Conservation (phyloP, 2,113 vertebrate species). For the Nothoprocta perdicaria region DNA sequence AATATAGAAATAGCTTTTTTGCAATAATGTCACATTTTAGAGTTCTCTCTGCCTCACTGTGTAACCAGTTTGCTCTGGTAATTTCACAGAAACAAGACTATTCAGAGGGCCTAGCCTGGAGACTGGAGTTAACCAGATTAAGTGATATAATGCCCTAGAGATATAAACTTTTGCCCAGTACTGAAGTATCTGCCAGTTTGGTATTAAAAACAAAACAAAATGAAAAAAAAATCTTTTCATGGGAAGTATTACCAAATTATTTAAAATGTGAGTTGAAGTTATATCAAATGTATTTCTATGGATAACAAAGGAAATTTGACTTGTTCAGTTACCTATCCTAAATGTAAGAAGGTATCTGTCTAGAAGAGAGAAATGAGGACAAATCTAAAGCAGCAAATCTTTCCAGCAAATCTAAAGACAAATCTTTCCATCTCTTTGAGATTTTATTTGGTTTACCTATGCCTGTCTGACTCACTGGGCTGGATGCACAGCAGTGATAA, state of each 20-base stretch:
- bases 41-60: background rate
- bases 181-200: background rate
- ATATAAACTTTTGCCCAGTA: background rate
- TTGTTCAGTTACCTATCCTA: background rate
- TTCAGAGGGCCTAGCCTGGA: background rate
- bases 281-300: background rate
- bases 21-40: background rate
- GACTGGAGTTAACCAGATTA: background rate
- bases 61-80: background rate
- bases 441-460: background rate
- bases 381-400: background rate
- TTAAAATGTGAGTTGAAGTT: background rate
- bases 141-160: background rate
- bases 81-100: background rate
- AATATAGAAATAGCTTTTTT: conserved; percentile 9
- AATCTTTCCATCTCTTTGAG: background rate
- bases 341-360: background rate
- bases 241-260: background rate
- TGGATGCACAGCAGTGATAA: background rate
- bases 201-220: accelerated
- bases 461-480: background rate
- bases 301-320: background rate
- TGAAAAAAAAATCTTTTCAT: background rate
- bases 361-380: background rate
- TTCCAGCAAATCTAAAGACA: too few species aligned